Evolutionary conservation across 2,888 invertebrate genomes (phyloP), one percentile per base, ranked within the genome.

Genomic region (Polyommatus iphigenia): DNA sequence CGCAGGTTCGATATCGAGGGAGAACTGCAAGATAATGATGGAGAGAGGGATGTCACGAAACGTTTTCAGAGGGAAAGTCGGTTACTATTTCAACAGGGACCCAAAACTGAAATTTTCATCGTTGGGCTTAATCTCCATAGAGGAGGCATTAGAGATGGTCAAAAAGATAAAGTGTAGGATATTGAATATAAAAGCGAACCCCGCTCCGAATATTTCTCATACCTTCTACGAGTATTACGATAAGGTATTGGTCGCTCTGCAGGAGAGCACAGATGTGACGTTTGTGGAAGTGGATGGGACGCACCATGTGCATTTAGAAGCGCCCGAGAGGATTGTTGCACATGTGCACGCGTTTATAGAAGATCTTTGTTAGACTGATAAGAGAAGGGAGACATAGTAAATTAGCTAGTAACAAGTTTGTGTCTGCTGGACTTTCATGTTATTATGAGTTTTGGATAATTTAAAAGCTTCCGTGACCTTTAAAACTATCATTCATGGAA

Each of bases 221-320:
- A 54, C 73, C 2, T 73, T 41, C 10, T 32, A 59, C 10, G 77
- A 78, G 15, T 59, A 73, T 46, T 59, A 78, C 13, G 41, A 85
- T 97, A 76, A 93, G 78, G 95, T 97, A 5, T 90, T 97, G 77
- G 95, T 96, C 57, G 93, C 94, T 78, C 94, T 97, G 81, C 95
- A 95, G 84, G 83, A 90, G 72, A 90, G 89, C 1, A 95, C 97
- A 0, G 92, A 93, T 72, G 95, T 97, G 77, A 95, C 94, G 77
- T 96, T 95, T 80, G 93, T 95, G 62, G 95, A 96, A 85, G 96
- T 98, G 10, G 94, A 96, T 79, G 98, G 98, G 0, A 96, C 96
- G 0, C 98, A 98, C 90, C 98, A 98, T 84, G 95, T 98, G 13
- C 98, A 98, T 85, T 91, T 98, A 78, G 97, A 96, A 82, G 94